phyloP scores from a whole-genome alignment of 2,113 vertebrate species.

The Marcusenius ussheri region DNA sequence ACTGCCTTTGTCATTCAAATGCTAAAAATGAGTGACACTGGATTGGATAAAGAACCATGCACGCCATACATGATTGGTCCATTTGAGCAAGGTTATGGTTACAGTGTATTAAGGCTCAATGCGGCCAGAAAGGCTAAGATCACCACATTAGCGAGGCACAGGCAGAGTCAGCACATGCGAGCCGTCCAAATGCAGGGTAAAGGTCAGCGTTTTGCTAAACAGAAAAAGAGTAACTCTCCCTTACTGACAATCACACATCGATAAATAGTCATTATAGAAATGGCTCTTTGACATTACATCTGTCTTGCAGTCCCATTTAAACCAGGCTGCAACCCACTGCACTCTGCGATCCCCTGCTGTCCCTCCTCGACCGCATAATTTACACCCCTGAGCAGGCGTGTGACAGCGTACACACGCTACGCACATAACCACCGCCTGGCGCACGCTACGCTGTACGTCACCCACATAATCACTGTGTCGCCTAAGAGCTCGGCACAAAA shows the following conservation, averaged over 20 bases:
- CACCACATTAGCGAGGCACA: background rate
- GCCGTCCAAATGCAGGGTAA: background rate
- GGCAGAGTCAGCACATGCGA: background rate
- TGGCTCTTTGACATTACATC: background rate
- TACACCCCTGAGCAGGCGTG: background rate
- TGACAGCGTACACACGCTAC: background rate
- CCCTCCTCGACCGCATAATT: background rate
- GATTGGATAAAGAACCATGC: background rate
- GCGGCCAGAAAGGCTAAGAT: background rate
- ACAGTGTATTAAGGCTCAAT: background rate
- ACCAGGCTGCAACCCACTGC: background rate
- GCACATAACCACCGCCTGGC: background rate
- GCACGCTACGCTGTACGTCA: background rate
- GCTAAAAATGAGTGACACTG: background rate
- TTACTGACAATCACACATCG: background rate
- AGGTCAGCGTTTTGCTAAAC: background rate
- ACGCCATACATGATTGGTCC: background rate
- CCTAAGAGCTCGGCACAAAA: background rate
- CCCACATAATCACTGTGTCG: background rate
- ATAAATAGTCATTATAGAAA: background rate
- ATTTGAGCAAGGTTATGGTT: background rate
- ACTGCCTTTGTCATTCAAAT: background rate
- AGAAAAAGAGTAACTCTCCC: background rate
- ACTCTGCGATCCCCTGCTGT: background rate
- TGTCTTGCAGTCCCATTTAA: background rate